Conservation (phyloP, 2,888 invertebrate genomes). For the Morinoia aosen region DNA sequence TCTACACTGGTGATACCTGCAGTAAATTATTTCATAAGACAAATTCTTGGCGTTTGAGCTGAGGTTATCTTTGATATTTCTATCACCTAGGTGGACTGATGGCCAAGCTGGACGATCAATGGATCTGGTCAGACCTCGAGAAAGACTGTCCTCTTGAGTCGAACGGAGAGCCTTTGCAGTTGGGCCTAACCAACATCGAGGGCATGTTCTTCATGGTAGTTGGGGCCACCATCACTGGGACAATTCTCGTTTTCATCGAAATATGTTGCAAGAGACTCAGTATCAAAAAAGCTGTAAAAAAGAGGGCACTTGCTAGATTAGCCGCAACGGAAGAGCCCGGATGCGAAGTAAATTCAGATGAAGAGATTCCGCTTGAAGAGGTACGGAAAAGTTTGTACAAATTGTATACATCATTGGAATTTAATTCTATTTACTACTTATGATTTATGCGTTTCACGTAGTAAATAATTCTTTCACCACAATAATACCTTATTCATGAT, state of each 20-base stretch:
- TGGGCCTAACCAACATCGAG: conserved; percentile 98
- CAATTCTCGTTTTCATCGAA: background rate
- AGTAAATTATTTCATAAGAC: background rate
- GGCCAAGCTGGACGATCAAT: conserved; percentile 95
- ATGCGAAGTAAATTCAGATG: background rate
- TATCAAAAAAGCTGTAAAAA: background rate
- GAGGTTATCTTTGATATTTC: background rate
- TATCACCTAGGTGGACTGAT: conserved; percentile 88
- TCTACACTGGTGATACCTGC: background rate
- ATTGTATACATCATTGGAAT: background rate
- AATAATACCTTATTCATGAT: background rate
- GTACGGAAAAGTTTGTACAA: background rate
- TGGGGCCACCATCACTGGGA: conserved; percentile 20
- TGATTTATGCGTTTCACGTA: background rate
- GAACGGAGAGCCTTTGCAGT: conserved; percentile 83
- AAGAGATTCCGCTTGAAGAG: background rate
- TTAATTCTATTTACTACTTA: background rate
- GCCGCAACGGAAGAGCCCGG: background rate
- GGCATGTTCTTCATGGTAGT: conserved; percentile 92
- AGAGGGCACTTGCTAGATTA: background rate
- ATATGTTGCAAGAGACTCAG: conserved; percentile 40
- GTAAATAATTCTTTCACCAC: background rate
- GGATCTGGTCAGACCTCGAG: conserved; percentile 93
- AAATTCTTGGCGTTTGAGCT: background rate
- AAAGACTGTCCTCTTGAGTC: conserved; percentile 76